Percentiles rank a stretch among this genome's conserved stretches.
phyloP scores from a whole-genome alignment of 2,888 invertebrate species.

The Dimorphilus gyrociliatus region DNA sequence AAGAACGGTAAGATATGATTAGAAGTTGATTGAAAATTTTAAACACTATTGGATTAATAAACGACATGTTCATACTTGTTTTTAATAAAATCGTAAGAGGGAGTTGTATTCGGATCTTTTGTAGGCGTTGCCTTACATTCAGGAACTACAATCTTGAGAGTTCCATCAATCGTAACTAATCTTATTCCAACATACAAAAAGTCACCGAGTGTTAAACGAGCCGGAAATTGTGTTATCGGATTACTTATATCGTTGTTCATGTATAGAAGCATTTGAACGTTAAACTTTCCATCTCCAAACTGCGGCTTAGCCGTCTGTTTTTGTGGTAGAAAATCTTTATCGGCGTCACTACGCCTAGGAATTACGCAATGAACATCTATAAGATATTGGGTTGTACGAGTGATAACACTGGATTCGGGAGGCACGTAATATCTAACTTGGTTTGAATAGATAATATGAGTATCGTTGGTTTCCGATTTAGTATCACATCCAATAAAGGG shows the following conservation, averaged over 20 bases:
- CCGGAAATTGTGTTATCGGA: conserved; percentile 16
- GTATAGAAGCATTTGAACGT: conserved; percentile 17
- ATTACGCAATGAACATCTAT: conserved; percentile 20
- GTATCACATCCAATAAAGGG: conserved; percentile 24
- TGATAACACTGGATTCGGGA: conserved; percentile 11
- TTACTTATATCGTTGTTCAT: conserved; percentile 9
- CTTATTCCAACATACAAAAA: conserved; percentile 19
- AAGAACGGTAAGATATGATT: background rate
- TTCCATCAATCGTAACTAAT: conserved; percentile 15
- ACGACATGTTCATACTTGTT: conserved; percentile 25
- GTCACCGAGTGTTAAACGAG: conserved; percentile 18
- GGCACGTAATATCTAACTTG: conserved; percentile 17
- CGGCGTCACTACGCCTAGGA: conserved; percentile 15
- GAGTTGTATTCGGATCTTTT: conserved; percentile 8
- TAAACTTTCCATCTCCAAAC: conserved; percentile 10
- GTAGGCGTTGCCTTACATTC: conserved; percentile 22
- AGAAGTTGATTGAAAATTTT: background rate
- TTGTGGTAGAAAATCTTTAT: no score
- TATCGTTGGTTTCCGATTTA: conserved; percentile 18
- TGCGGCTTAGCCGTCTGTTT: background rate
- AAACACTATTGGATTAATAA: no score
- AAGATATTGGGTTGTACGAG: conserved; percentile 18
- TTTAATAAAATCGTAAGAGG: conserved; percentile 16
- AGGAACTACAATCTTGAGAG: conserved; percentile 21
- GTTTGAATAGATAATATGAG: conserved; percentile 23